Evolutionary conservation across 2,113 vertebrate species (phyloP), one percentile per base, ranked within the genome.

Genomic region (Mus pahari): DNA sequence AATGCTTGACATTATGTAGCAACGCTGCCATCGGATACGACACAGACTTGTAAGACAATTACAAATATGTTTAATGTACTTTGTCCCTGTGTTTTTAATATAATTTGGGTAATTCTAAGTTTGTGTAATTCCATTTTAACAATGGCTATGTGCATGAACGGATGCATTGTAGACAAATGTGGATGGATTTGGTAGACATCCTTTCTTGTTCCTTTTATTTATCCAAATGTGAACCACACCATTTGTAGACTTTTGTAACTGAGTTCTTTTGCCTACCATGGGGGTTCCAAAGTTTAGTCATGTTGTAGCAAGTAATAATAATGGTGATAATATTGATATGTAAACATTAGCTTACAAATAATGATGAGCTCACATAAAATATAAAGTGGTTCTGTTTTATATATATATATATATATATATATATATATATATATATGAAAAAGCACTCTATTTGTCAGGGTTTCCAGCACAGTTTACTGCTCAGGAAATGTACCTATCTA

Each of bases 71-170:
- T 75, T 77, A 48, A 74, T 33, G 10, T 60, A 64, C 45, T 89
- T 86, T 81, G 42, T 24, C 26, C 50, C 26, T 92, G 33, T 90
- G 36, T 83, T 70, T 71, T 94, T 83, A 83, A 95, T 92, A 39
- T 81, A 81, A 79, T 24, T 83, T 71, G 82, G 1, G 58, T 83
- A 95, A 75, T 74, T 95, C 39, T 17, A 62, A 50, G 22, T 66
- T 90, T 89, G 68, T 9, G 28, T 42, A 24, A 92, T 94, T 73
- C 86, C 64, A 73, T 88, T 91, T 94, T 92, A 79, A 70, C 28
- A 87, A 74, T 75, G 42, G 3, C 24, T 79, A 10, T n/a, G 42
- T n/a, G 84, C 87, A 11, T 71, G 33, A 68, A 39, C 42, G 71
- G 74, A 90, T 36, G 19, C 45, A 45, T 36, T 86, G 6, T 13